These are phyloP conservation scores for Sinopyrophorus schimmeli DNA, from an alignment of 2,888 invertebrate genomes.

Conservation along the genomic window DNA sequence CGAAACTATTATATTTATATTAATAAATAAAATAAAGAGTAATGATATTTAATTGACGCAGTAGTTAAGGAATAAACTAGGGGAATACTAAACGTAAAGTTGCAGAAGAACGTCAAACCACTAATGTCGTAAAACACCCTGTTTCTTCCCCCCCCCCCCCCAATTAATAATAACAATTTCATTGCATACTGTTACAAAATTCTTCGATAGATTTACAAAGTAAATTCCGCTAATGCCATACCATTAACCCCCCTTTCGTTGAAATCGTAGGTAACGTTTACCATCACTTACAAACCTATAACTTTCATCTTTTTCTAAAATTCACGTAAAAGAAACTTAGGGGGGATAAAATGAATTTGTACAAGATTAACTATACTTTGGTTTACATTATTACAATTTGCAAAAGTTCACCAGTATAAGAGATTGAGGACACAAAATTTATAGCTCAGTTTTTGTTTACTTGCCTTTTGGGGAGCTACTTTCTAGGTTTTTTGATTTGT, in stretches of 20 bases:
- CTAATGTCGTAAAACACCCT: too few relatives aligned
- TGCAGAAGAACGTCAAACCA: too few relatives aligned
- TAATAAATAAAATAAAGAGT: too few relatives aligned
- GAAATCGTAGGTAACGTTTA: background rate
- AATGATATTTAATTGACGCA: too few relatives aligned
- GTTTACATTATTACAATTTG: slow-evolving; percentile 14
- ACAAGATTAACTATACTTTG: slow-evolving; percentile 4
- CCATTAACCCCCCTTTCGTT: slow-evolving; percentile 7
- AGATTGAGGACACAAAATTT: slow-evolving; percentile 5
- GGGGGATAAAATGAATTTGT: slow-evolving; percentile 20
- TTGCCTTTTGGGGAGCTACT: too few relatives aligned
- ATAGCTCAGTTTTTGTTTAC: too few relatives aligned
- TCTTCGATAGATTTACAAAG: slow-evolving; percentile 11
- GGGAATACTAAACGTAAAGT: too few relatives aligned
- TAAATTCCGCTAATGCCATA: slow-evolving; percentile 7
- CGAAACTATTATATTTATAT: too few relatives aligned
- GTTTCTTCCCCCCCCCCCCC: slow-evolving; percentile 5
- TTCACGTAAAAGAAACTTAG: slow-evolving; percentile 15
- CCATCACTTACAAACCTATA: background rate
- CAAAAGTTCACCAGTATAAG: slow-evolving; percentile 20
- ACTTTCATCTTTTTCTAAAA: slow-evolving; percentile 13
- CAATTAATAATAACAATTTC: slow-evolving; percentile 7
- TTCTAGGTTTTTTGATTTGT: background rate
- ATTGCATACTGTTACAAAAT: slow-evolving; percentile 8
- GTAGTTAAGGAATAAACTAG: too few relatives aligned